A percentile compares a stretch with the other conserved stretches of the same genome.
These are phyloP conservation scores for Lysiphlebus fabarum DNA, from an alignment of 1,140 invertebrate species.

Conservation along the genomic window DNA sequence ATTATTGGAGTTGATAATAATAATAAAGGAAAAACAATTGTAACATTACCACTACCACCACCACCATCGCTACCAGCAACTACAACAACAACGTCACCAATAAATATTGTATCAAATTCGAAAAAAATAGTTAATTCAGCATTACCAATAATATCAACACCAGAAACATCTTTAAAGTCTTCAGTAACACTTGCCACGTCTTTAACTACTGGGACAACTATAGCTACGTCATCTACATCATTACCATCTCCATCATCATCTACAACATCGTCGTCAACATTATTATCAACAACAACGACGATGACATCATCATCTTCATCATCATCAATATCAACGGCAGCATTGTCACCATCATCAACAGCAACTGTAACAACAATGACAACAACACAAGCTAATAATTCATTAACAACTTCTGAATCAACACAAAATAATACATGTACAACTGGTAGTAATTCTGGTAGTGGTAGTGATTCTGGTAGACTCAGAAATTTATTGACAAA, in stretches of 20 bases:
- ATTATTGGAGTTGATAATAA: slow-evolving; percentile 31
- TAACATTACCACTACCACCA: neutral
- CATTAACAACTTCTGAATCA: slow-evolving; percentile 14
- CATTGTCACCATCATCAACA: slow-evolving; percentile 17
- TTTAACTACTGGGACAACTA: slow-evolving; percentile 13
- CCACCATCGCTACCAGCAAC: neutral
- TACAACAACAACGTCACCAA: slow-evolving; percentile 5
- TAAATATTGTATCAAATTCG: slow-evolving; percentile 10
- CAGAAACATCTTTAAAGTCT: slow-evolving; percentile 13
- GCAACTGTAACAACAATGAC: slow-evolving; percentile 34
- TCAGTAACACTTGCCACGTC: slow-evolving; percentile 35
- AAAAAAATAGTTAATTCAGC: slow-evolving; percentile 3
- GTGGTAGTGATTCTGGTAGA: slow-evolving; percentile 60
- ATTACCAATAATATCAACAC: slow-evolving; percentile 7
- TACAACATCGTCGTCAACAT: slow-evolving; percentile 11
- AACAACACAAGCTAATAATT: slow-evolving; percentile 16
- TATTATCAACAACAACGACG: slow-evolving; percentile 14
- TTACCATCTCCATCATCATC: slow-evolving; percentile 4
- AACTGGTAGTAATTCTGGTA: slow-evolving; percentile 34
- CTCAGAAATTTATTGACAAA: slow-evolving; percentile 66
- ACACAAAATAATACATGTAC: neutral
- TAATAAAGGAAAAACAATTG: slow-evolving; percentile 13
- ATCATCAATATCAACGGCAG: slow-evolving; percentile 7
- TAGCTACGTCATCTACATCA: slow-evolving; percentile 9
- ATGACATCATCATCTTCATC: slow-evolving; percentile 11